Evolutionary conservation across 2,113 vertebrate genomes (phyloP).

Genomic region (Varanus komodoensis): DNA sequence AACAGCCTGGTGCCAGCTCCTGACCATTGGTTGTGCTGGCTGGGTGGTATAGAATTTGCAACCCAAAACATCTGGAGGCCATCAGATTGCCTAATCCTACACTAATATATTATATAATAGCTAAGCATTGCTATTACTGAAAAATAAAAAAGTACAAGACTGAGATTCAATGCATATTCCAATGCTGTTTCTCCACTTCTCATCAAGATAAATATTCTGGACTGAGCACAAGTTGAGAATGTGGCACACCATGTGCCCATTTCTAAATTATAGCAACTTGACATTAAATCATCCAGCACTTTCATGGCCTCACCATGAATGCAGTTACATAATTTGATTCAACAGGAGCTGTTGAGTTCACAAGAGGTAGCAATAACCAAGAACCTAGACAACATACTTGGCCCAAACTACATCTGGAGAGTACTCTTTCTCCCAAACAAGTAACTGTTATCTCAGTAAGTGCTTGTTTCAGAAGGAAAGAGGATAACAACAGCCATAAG

Average conservation of each 20-base stretch:
- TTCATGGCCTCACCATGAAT: not conserved
- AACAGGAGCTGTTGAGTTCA: not conserved
- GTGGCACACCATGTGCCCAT: not conserved
- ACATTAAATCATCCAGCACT: not conserved
- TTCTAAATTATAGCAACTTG: not conserved
- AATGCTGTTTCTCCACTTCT: conserved; percentile 13
- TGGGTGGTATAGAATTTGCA: too few relatives aligned
- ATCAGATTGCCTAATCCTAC: too few relatives aligned
- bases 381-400: not conserved
- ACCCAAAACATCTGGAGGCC: too few relatives aligned
- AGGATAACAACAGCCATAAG: not conserved
- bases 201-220: conserved; percentile 39
- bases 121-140: not conserved
- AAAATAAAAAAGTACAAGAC: conserved; percentile 19
- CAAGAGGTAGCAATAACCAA: not conserved
- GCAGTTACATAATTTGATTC: not conserved
- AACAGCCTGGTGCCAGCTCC: too few relatives aligned
- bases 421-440: not conserved
- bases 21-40: too few relatives aligned
- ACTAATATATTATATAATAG: not conserved
- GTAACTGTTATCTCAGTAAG: not conserved
- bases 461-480: not conserved
- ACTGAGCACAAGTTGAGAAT: not conserved
- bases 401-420: not conserved
- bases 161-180: conserved; percentile 34